Conservation (phyloP, 2,888 invertebrate species). For the Hedychridium roseum region DNA sequence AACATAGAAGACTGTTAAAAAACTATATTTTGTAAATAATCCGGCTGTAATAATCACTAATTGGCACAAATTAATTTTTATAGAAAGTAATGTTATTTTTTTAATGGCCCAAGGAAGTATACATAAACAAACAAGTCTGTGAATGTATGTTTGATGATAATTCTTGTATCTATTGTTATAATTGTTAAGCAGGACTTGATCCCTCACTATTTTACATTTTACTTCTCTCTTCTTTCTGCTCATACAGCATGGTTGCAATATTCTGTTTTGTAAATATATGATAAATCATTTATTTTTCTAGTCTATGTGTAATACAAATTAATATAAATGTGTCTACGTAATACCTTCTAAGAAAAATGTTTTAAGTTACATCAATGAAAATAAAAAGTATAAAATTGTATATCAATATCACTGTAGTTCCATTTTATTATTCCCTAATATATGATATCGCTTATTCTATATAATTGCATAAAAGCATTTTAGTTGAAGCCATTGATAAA, state of each 20-base stretch:
- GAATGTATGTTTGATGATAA: background rate
- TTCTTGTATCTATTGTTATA: background rate
- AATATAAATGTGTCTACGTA: background rate
- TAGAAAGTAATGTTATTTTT: background rate
- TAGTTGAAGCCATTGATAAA: no score
- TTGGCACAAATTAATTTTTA: background rate
- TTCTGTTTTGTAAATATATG: constrained; percentile 1
- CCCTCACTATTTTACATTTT: constrained; percentile 4
- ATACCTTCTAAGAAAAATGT: background rate
- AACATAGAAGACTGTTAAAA: background rate
- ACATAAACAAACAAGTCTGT: background rate
- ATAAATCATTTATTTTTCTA: constrained; percentile 6
- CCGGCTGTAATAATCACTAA: background rate
- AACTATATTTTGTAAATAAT: background rate
- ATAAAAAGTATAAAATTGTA: background rate
- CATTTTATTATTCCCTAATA: no score
- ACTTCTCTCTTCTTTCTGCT: background rate
- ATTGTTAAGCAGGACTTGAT: background rate
- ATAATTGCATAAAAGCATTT: no score
- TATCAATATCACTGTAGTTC: no score
- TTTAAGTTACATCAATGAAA: constrained; percentile 1
- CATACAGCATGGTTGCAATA: background rate
- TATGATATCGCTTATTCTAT: no score
- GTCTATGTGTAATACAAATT: background rate
- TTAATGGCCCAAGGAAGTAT: background rate